These are phyloP conservation scores for Pseudomyrmex gracilis DNA, from an alignment of 1,140 invertebrate species.

Conservation along the genomic window DNA sequence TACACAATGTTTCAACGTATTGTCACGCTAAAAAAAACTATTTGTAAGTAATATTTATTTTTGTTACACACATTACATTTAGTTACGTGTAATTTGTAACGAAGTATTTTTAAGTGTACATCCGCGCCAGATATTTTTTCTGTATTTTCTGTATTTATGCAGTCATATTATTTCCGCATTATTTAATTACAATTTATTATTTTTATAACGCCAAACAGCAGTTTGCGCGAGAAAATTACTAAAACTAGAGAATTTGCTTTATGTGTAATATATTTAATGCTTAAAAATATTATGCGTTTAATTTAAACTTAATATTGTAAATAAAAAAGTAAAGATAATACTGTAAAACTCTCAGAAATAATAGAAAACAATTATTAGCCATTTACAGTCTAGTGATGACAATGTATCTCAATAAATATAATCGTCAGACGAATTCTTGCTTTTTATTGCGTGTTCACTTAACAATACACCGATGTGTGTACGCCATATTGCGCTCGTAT, in stretches of 20 bases:
- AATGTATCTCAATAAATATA: neutral
- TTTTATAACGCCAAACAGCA: constrained; percentile 1
- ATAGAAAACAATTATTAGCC: neutral
- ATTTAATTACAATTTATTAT: too few relatives aligned
- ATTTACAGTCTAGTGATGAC: neutral
- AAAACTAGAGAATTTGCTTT: neutral
- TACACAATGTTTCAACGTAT: neutral
- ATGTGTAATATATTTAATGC: neutral
- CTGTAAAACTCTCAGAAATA: neutral
- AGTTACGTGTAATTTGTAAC: constrained; percentile 4
- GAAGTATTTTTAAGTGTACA: neutral
- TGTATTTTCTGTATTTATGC: neutral
- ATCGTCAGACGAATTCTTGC: neutral
- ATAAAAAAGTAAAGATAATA: neutral
- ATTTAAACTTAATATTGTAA: neutral
- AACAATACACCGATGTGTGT: constrained; percentile 3
- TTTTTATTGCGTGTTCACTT: constrained; percentile 16
- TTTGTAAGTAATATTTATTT: neutral
- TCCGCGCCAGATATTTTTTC: neutral
- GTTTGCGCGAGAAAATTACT: neutral
- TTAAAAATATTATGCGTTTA: constrained; percentile 8
- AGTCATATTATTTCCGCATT: neutral
- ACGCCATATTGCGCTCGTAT: neutral
- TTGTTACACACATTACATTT: constrained; percentile 5
- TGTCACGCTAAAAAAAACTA: neutral